Evolutionary conservation across 1,140 invertebrate genomes (phyloP).

Genomic region (honey bee (Apis mellifera)): Amel_HAv3.1 CM009942.2:506501-507000

Average conservation of each 20-base stretch:
- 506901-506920: slow-evolving; percentile 17
- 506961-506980: slow-evolving; percentile 46
- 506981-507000: slow-evolving; percentile 58
- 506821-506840: neutral
- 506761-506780: neutral
- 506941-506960: slow-evolving; percentile 5
- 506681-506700: no score
- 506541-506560: no score
- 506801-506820: neutral
- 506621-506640: no score
- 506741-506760: neutral
- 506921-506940: neutral
- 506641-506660: no score
- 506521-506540: neutral
- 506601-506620: no score
- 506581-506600: no score
- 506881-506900: neutral
- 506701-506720: no score
- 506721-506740: no score
- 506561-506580: no score
- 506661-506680: no score
- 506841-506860: neutral
- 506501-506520: neutral
- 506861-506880: neutral
- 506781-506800: neutral